A percentile compares a stretch with the other conserved stretches of the same genome.
These are phyloP conservation scores for Steatocranus sp. DNA, from an alignment of 2,797 vertebrate species.

Conservation along the genomic window DNA sequence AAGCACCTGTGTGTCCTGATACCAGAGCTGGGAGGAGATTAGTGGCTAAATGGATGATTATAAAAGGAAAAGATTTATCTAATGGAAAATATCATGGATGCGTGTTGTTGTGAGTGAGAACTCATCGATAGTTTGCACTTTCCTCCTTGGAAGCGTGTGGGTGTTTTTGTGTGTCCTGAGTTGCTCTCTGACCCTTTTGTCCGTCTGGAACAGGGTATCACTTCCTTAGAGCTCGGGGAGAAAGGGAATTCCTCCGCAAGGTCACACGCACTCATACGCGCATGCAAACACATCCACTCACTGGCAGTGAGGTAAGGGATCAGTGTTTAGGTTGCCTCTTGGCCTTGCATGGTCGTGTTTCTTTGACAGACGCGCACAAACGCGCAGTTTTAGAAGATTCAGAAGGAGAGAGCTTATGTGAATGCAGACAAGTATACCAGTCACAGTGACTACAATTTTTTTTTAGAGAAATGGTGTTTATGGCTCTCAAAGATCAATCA, in stretches of 20 bases:
- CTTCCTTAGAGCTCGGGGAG: slow-evolving; percentile 14
- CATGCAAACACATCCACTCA: neutral
- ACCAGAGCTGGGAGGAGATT: neutral
- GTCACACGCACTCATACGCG: neutral
- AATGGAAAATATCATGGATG: neutral
- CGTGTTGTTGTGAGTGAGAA: neutral
- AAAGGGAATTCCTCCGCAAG: slow-evolving; percentile 44
- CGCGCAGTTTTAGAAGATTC: neutral
- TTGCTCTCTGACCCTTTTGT: neutral
- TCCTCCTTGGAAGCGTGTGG: neutral
- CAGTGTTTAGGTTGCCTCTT: neutral
- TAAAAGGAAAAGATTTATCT: neutral
- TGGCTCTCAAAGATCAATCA: neutral
- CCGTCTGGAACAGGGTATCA: slow-evolving; percentile 20
- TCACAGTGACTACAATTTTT: neutral
- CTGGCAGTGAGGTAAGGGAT: neutral
- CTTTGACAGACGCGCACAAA: neutral
- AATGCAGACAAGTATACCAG: neutral
- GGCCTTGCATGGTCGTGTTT: neutral
- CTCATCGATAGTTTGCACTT: neutral
- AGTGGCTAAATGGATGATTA: neutral
- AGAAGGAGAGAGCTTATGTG: neutral
- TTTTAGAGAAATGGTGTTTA: neutral
- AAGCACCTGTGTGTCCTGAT: neutral
- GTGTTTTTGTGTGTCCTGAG: neutral